phyloP scores from a whole-genome alignment of 2,888 invertebrate species.

The Euplexia lucipara region DNA sequence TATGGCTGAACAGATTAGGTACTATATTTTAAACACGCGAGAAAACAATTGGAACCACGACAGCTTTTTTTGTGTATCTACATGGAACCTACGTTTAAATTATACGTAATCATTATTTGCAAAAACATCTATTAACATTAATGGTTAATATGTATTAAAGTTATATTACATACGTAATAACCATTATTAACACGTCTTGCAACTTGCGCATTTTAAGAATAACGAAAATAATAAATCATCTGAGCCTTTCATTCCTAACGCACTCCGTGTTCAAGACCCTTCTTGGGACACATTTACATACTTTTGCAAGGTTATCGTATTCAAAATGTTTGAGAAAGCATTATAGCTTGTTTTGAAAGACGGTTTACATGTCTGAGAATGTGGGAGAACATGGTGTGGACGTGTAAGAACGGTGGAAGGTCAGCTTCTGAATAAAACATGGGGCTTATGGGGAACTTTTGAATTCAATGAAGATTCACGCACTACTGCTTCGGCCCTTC shows the following conservation, averaged over 20 bases:
- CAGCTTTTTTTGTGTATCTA: too few relatives aligned
- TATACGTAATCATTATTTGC: too few relatives aligned
- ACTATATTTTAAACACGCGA: too few relatives aligned
- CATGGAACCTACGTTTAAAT: too few relatives aligned
- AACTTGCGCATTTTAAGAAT: not conserved
- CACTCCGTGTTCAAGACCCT: slow-evolving; percentile 34
- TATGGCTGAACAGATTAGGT: too few relatives aligned
- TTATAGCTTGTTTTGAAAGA: slow-evolving; percentile 59
- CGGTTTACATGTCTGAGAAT: slow-evolving; percentile 52
- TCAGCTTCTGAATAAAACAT: slow-evolving; percentile 52
- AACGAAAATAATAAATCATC: too few relatives aligned
- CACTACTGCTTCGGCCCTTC: not conserved
- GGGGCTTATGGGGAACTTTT: slow-evolving; percentile 31
- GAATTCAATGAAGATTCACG: slow-evolving; percentile 27
- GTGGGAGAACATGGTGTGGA: slow-evolving; percentile 36
- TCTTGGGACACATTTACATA: slow-evolving; percentile 65
- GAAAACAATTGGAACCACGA: too few relatives aligned
- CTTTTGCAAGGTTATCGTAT: slow-evolving; percentile 61
- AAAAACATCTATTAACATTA: too few relatives aligned
- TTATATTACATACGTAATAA: too few relatives aligned
- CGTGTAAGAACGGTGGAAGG: slow-evolving; percentile 35
- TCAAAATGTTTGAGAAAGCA: slow-evolving; percentile 62
- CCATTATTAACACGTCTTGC: not conserved
- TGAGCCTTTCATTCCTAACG: slow-evolving; percentile 10
- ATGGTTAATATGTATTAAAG: too few relatives aligned